Evolutionary conservation across 1,140 invertebrate species (phyloP), one percentile per base, ranked within the genome.

Genomic region (Rhagoletis pomonella): DNA sequence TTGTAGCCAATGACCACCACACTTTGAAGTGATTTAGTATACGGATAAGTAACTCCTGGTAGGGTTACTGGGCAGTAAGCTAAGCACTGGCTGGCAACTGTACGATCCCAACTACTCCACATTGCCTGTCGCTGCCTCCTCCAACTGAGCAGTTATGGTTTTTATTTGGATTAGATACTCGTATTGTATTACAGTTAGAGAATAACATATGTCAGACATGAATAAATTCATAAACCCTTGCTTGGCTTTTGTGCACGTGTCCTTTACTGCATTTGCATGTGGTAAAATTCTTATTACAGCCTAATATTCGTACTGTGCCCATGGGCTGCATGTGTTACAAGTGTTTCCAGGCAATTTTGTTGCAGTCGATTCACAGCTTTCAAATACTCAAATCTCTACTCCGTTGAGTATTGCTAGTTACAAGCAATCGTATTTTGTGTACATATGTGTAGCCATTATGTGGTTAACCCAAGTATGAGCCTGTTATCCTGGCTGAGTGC

Each of bases 341-440:
- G 47, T 81, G 73, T 81, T 81, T 44, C 47, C 44, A 55, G 17
- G 73, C 73, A 55, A 81, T 81, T 81, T 81, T 81, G 55, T 81
- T 81, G 73, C 73, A 47, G 73, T 81, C 47, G 47, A 55, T 81
- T 81, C 73, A 55, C 73, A 81, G 73, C 47, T 81, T 81, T 81
- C 73, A 9, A 44, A 58, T 44, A 81, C 50, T 81, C 73, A 81
- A 81, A 81, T 81, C 73, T 55, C 73, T n/a, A 47, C 47, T 19
- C 73, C 29, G 47, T 17, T 50, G 42, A 81, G 73, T 58, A 81
- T 81, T 29, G 73, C 67, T 73, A 42, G 67, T 73, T 73, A 73
- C 67, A 73, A 73, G 67, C 17, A 47, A 73, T 73, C 12, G 39
- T 39, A 47, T 73, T 73, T 5, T 55, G 47, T 81, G 9, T 81